phyloP scores from a whole-genome alignment of 2,888 invertebrate species.

The Eupsilia transversa region DNA sequence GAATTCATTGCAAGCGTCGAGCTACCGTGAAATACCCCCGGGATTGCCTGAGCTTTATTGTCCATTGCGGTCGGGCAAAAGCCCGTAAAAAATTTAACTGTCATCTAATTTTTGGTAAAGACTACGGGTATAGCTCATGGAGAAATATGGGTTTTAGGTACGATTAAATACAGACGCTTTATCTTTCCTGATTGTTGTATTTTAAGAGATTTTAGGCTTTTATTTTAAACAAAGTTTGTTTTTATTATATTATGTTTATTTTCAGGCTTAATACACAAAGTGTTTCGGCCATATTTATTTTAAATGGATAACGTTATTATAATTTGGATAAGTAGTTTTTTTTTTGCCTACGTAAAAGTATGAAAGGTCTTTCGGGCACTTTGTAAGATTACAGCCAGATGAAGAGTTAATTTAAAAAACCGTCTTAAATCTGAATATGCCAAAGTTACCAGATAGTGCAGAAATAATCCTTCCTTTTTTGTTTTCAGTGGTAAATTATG shows the following conservation, averaged over 20 bases:
- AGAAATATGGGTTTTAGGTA: slow-evolving; percentile 57
- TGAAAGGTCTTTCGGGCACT: slow-evolving; percentile 21
- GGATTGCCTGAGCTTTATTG: slow-evolving; percentile 71
- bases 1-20: slow-evolving; percentile 72
- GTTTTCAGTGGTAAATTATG: too few relatives aligned
- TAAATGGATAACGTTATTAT: slow-evolving; percentile 16
- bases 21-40: slow-evolving; percentile 68
- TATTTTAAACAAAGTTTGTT: slow-evolving; percentile 28
- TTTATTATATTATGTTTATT: slow-evolving; percentile 28
- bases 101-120: slow-evolving; percentile 67
- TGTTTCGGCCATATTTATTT: slow-evolving; percentile 31
- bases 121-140: slow-evolving; percentile 55
- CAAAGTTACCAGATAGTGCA: too few relatives aligned
- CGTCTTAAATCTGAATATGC: neutral
- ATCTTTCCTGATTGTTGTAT: slow-evolving; percentile 43
- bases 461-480: too few relatives aligned
- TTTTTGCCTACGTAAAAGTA: slow-evolving; percentile 1
- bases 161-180: slow-evolving; percentile 57
- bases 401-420: slow-evolving; percentile 19
- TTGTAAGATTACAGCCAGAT: slow-evolving; percentile 31
- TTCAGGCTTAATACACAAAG: slow-evolving; percentile 48
- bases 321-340: slow-evolving; percentile 42
- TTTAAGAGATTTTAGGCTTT: slow-evolving; percentile 35
- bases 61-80: slow-evolving; percentile 65
- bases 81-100: slow-evolving; percentile 67